phyloP scores from a whole-genome alignment of 2,888 invertebrate species.

The Pandemis heparana region DNA sequence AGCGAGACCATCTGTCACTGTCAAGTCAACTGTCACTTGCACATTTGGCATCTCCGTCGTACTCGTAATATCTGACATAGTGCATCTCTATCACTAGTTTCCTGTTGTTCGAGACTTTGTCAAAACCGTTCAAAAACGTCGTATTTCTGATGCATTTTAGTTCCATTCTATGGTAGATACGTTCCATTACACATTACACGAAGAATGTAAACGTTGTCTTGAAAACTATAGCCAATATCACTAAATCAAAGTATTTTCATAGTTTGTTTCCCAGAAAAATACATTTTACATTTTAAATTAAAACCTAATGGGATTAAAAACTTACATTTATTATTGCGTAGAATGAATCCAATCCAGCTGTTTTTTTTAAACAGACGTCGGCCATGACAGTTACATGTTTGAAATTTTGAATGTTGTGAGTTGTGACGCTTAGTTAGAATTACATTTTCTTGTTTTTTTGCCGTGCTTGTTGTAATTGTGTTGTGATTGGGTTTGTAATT shows the following conservation, averaged over 20 bases:
- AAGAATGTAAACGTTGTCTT: background rate
- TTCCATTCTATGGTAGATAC: background rate
- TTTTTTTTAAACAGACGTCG: background rate
- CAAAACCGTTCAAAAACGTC: slow-evolving; percentile 1
- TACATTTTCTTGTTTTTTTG: slow-evolving; percentile 2
- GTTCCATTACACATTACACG: slow-evolving; percentile 2
- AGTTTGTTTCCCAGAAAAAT: background rate
- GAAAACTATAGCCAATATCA: no score
- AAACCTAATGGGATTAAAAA: background rate
- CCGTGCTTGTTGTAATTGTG: slow-evolving; percentile 40
- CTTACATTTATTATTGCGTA: background rate
- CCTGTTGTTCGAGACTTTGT: background rate
- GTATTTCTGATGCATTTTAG: background rate
- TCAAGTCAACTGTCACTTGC: background rate
- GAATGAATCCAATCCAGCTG: background rate
- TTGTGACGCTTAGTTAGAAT: slow-evolving; percentile 34
- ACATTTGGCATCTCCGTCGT: background rate
- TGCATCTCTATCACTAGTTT: no score
- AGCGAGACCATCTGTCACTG: background rate
- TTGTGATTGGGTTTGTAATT: slow-evolving; percentile 39
- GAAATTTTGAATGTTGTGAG: slow-evolving; percentile 49
- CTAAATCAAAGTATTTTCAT: no score
- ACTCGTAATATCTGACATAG: background rate
- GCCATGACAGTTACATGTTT: slow-evolving; percentile 40
- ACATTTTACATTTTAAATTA: no score